Evolutionary conservation across 2,113 vertebrate species (phyloP).

Genomic region (Sinocyclocheilus maitianheensis): DNA sequence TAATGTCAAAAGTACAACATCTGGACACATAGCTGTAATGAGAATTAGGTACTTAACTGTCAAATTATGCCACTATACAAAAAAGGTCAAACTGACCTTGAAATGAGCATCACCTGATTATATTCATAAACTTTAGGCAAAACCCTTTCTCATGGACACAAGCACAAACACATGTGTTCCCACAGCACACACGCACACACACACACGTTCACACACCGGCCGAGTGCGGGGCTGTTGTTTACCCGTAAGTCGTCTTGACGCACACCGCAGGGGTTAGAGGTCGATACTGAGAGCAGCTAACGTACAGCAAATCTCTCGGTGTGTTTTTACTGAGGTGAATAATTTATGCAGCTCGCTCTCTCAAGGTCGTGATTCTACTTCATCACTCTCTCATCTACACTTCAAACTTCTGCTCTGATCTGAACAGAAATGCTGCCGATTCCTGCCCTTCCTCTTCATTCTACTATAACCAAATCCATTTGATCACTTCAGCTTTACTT

Average conservation of each 20-base stretch:
- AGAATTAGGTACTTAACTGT: background rate
- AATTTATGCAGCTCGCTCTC: constrained; percentile 46
- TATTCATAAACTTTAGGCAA: background rate
- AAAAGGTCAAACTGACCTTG: background rate
- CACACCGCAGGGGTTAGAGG: constrained; percentile 46
- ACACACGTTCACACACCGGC: constrained; percentile 21
- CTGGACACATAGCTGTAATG: background rate
- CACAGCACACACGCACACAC: background rate
- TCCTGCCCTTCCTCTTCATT: constrained; percentile 52
- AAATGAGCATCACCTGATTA: background rate
- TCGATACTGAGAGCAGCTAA: constrained; percentile 50
- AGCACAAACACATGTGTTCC: background rate
- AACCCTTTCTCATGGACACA: background rate
- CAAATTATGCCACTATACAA: background rate
- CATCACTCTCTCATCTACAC: constrained; percentile 32
- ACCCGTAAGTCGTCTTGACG: constrained; percentile 33
- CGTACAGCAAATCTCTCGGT: constrained; percentile 44
- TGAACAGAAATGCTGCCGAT: background rate
- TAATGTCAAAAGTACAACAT: background rate
- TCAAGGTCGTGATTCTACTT: constrained; percentile 44
- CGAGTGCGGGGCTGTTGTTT: constrained; percentile 23
- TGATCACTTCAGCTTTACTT: background rate
- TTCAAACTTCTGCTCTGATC: constrained; percentile 45
- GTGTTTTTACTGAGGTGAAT: constrained; percentile 50
- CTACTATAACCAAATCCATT: constrained; percentile 16